Evolutionary conservation across 2,888 invertebrate genomes (phyloP).

Genomic region (Agrypnus murinus): DNA sequence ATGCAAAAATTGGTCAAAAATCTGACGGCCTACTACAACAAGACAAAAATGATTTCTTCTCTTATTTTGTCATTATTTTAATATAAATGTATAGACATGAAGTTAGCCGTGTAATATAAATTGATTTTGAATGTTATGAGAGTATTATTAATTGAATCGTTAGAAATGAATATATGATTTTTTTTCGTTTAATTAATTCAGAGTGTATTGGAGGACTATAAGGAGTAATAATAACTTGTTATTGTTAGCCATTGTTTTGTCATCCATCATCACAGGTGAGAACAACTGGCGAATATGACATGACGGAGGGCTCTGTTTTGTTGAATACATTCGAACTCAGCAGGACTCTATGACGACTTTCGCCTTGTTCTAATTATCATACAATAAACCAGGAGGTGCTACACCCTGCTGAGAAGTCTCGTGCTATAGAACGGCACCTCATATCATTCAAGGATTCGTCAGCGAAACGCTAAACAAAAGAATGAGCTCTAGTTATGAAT

Average conservation of each 20-base stretch:
- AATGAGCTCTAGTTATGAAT: slow-evolving; percentile 37
- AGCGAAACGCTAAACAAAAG: slow-evolving; percentile 46
- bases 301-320: slow-evolving; percentile 41
- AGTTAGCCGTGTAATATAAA: too few relatives aligned
- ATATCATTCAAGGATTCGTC: slow-evolving; percentile 57
- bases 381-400: slow-evolving; percentile 67
- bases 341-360: slow-evolving; percentile 61
- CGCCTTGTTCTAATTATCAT: slow-evolving; percentile 68
- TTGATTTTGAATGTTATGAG: too few relatives aligned
- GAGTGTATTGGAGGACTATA: slow-evolving; percentile 26
- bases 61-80: too few relatives aligned
- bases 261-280: slow-evolving; percentile 63
- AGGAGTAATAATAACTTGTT: slow-evolving; percentile 35
- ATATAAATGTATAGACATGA: too few relatives aligned
- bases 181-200: slow-evolving; percentile 15
- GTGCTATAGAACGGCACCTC: slow-evolving; percentile 55
- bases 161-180: neutral
- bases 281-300: slow-evolving; percentile 54
- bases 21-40: neutral
- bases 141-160: too few relatives aligned
- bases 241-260: slow-evolving; percentile 52
- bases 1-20: slow-evolving; percentile 1
- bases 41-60: neutral
- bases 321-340: slow-evolving; percentile 49
- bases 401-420: slow-evolving; percentile 63